Percentiles rank a stretch among this genome's conserved stretches.
Evolutionary conservation across 2,797 vertebrate genomes (phyloP).

Genomic region (Steatocranus sp.): DNA sequence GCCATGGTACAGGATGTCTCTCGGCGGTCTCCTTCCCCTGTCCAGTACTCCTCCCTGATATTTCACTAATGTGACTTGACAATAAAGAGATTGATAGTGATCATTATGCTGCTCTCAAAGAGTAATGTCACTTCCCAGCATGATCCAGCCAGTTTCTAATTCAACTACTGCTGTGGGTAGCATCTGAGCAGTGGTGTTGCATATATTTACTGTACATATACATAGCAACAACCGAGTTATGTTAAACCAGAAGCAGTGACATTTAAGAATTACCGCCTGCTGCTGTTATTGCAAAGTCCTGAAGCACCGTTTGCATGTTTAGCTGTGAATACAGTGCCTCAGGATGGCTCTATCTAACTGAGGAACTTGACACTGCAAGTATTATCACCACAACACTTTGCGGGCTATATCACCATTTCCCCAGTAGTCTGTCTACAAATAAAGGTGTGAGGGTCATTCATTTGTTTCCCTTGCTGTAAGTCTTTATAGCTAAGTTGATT

Average conservation of each 20-base stretch:
- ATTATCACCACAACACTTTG: slow-evolving; percentile 60
- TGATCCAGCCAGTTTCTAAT: slow-evolving; percentile 59
- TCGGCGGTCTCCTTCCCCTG: slow-evolving; percentile 63
- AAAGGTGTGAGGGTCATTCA: slow-evolving; percentile 80
- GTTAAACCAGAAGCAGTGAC: slow-evolving; percentile 27
- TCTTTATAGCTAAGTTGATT: slow-evolving; percentile 82
- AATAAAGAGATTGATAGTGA: slow-evolving; percentile 74
- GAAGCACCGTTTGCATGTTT: slow-evolving; percentile 20
- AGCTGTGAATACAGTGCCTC: neutral
- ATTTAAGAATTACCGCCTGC: slow-evolving; percentile 17
- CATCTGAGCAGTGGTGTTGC: slow-evolving; percentile 8
- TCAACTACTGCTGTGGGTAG: slow-evolving; percentile 48
- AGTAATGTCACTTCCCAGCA: slow-evolving; percentile 69
- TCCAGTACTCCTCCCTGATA: slow-evolving; percentile 64
- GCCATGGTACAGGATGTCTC: slow-evolving; percentile 61
- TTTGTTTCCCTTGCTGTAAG: slow-evolving; percentile 75
- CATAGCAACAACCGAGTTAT: slow-evolving; percentile 5
- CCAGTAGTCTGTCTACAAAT: slow-evolving; percentile 71
- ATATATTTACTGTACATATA: slow-evolving; percentile 34
- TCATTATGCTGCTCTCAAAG: slow-evolving; percentile 72
- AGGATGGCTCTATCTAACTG: neutral
- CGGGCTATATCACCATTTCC: slow-evolving; percentile 74
- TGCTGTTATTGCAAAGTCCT: slow-evolving; percentile 21
- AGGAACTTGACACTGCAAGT: slow-evolving; percentile 22
- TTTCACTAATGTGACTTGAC: slow-evolving; percentile 74